These are phyloP conservation scores for Ctenopoma multispine DNA, from an alignment of 2,797 vertebrate genomes.

Conservation along the genomic window DNA sequence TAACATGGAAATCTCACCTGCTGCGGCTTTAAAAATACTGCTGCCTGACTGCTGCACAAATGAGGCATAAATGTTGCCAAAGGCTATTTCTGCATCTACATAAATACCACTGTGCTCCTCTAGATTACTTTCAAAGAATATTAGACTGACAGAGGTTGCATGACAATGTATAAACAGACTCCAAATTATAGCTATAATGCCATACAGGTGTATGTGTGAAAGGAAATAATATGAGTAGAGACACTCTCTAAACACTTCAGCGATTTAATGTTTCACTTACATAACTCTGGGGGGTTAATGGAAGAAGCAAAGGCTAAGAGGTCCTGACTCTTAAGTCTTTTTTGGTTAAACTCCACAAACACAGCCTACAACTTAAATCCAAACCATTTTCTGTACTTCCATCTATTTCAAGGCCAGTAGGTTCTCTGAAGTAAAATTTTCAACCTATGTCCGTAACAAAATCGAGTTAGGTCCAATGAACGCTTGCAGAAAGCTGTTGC, in stretches of 20 bases:
- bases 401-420: neutral
- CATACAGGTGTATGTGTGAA: constrained; percentile 24
- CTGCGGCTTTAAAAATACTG: constrained; percentile 39
- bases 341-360: neutral
- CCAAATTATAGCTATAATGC: constrained; percentile 32
- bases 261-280: neutral
- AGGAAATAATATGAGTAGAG: neutral
- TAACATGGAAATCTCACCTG: constrained; percentile 41
- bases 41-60: constrained; percentile 33
- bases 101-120: constrained; percentile 41
- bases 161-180: constrained; percentile 17
- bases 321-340: neutral
- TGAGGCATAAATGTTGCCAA: constrained; percentile 52
- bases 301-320: neutral
- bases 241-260: neutral
- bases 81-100: constrained; percentile 52
- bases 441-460: neutral
- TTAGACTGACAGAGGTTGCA: constrained; percentile 30
- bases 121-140: constrained; percentile 29
- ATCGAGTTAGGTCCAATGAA: neutral
- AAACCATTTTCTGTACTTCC: neutral
- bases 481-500: neutral
- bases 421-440: neutral
- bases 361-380: neutral
- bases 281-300: neutral